These are phyloP conservation scores for Napeogenes sylphis DNA, from an alignment of 2,888 invertebrate genomes.

Conservation along the genomic window DNA sequence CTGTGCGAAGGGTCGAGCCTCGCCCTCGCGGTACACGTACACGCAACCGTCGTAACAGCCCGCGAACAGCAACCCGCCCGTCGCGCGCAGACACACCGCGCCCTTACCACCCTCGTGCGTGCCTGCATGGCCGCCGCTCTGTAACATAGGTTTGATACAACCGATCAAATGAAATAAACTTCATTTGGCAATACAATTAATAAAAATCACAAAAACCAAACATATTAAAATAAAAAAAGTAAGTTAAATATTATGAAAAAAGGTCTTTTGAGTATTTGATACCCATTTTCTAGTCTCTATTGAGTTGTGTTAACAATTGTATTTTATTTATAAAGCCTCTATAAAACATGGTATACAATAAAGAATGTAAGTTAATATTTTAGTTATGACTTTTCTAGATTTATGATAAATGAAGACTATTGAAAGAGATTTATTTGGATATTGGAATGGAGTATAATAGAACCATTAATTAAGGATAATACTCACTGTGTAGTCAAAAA, in stretches of 20 bases:
- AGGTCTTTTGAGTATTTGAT: too few species aligned
- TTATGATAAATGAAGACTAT: too few species aligned
- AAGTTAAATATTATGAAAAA: too few species aligned
- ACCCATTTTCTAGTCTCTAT: too few species aligned
- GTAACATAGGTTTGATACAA: constrained; percentile 8
- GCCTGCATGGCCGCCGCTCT: constrained; percentile 82
- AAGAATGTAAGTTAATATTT: too few species aligned
- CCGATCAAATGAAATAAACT: background rate
- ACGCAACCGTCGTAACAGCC: constrained; percentile 89
- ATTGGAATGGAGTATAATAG: too few species aligned
- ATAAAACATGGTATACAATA: too few species aligned
- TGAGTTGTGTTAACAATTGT: too few species aligned
- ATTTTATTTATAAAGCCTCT: too few species aligned
- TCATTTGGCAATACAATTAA: background rate
- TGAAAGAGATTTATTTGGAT: too few species aligned
- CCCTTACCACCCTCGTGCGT: constrained; percentile 82
- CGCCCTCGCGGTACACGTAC: constrained; percentile 81
- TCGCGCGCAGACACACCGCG: constrained; percentile 83
- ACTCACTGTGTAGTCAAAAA: constrained; percentile 87
- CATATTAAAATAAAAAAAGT: background rate
- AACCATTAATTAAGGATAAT: background rate
- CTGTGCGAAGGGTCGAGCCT: constrained; percentile 77
- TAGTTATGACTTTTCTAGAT: too few species aligned
- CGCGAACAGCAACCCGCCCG: constrained; percentile 80
- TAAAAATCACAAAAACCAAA: too few species aligned